phyloP scores from a whole-genome alignment of 2,113 vertebrate genomes.

The Hippocampus guttulatus region DNA sequence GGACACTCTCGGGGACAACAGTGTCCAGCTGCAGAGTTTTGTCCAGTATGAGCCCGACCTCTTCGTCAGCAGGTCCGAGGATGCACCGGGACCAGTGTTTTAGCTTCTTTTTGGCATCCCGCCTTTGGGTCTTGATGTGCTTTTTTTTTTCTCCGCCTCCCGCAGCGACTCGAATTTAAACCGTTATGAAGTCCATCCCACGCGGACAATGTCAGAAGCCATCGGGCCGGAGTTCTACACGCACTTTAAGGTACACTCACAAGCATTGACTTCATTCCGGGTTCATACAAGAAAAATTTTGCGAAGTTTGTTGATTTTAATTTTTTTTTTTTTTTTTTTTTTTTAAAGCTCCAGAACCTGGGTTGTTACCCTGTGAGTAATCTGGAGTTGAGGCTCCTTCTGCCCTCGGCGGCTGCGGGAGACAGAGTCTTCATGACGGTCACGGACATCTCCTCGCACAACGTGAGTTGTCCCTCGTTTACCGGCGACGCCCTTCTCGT shows the following conservation, averaged over 20 bases:
- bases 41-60: constrained; percentile 85
- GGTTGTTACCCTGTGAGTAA: constrained; percentile 80
- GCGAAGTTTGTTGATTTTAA: background rate
- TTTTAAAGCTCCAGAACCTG: constrained; percentile 82
- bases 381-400: constrained; percentile 73
- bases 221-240: constrained; percentile 85
- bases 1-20: constrained; percentile 77
- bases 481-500: background rate
- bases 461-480: constrained; percentile 72
- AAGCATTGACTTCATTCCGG: no score
- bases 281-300: background rate
- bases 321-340: background rate
- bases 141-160: background rate
- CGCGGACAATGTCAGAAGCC: constrained; percentile 70
- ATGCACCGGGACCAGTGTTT: background rate
- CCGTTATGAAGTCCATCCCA: constrained; percentile 85
- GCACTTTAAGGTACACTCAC: constrained; percentile 74
- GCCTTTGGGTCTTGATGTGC: background rate
- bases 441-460: constrained; percentile 74
- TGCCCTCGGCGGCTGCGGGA: constrained; percentile 79
- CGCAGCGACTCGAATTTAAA: constrained; percentile 83
- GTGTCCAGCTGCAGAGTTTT: constrained; percentile 68
- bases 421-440: constrained; percentile 78
- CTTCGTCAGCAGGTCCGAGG: constrained; percentile 80
- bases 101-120: background rate